Conservation (phyloP, 2,113 vertebrate species). For the Emydura subglobosa region DNA sequence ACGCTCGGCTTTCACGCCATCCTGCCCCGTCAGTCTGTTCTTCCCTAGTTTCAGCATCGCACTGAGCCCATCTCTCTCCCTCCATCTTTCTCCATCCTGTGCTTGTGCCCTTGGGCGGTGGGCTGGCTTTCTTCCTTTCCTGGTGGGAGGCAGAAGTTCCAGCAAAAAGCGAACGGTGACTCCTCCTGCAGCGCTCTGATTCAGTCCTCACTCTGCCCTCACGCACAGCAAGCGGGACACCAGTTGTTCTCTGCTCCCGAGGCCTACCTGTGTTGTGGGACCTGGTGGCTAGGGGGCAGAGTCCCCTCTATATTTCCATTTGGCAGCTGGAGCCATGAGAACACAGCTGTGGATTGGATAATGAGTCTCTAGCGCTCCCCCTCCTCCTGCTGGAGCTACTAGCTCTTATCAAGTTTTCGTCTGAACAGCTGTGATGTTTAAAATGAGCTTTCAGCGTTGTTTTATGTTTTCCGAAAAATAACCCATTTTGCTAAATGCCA, state of each 20-base stretch:
- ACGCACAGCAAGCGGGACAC: no score
- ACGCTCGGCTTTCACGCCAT: neutral
- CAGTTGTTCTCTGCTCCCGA: no score
- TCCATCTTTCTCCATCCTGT: neutral
- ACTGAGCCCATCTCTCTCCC: neutral
- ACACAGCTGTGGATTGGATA: rapidly evolving
- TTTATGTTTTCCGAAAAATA: constrained; percentile 68
- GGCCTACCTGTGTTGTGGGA: neutral
- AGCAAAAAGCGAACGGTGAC: neutral
- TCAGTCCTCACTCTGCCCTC: neutral
- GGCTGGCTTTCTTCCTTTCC: neutral
- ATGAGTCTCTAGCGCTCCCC: neutral
- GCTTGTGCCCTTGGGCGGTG: neutral
- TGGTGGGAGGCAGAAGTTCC: neutral
- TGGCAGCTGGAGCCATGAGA: neutral
- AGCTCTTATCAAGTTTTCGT: neutral
- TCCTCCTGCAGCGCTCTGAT: neutral
- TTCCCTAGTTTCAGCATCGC: neutral
- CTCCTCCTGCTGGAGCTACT: neutral
- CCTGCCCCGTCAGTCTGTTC: neutral
- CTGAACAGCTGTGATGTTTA: neutral
- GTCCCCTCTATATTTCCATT: neutral
- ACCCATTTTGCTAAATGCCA: constrained; percentile 79
- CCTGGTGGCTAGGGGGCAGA: neutral
- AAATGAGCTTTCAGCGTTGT: constrained; percentile 13